Percentiles rank a stretch among this genome's conserved stretches.
These are phyloP conservation scores for Dendronephthya gigantea DNA, from an alignment of 64 coral and sea anemone genomes.

Conservation along the genomic window DNA sequence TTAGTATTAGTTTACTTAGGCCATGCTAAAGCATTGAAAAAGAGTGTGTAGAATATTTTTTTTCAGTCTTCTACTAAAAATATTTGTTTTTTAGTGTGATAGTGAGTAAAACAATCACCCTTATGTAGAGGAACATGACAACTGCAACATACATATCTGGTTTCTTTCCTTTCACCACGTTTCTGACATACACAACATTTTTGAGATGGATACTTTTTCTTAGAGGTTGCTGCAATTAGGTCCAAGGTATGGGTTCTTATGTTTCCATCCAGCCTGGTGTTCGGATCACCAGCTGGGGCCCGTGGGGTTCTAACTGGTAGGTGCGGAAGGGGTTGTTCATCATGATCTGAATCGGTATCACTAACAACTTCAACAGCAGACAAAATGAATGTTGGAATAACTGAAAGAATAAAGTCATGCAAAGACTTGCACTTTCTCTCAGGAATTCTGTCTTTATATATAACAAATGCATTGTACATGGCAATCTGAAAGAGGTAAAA, in stretches of 20 bases:
- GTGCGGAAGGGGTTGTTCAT: background rate
- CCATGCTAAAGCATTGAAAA: background rate
- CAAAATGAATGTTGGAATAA: background rate
- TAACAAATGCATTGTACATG: background rate
- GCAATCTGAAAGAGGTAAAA: background rate
- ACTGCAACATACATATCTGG: background rate
- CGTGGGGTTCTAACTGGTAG: background rate
- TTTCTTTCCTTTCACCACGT: background rate
- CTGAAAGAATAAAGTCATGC: background rate
- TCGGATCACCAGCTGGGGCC: background rate
- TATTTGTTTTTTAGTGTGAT: background rate
- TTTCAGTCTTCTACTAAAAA: background rate
- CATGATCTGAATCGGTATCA: background rate
- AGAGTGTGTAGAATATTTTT: no score
- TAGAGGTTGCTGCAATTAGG: background rate
- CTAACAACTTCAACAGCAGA: background rate
- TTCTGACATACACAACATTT: background rate
- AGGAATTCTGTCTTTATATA: background rate
- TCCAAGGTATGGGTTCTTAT: background rate
- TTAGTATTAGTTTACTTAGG: background rate
- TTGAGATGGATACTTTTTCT: background rate
- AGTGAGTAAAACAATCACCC: background rate
- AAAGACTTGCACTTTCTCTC: background rate
- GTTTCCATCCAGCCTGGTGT: background rate
- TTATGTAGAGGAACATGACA: background rate